phyloP scores from a whole-genome alignment of 2,888 invertebrate species.

The Erebia aethiops region DNA sequence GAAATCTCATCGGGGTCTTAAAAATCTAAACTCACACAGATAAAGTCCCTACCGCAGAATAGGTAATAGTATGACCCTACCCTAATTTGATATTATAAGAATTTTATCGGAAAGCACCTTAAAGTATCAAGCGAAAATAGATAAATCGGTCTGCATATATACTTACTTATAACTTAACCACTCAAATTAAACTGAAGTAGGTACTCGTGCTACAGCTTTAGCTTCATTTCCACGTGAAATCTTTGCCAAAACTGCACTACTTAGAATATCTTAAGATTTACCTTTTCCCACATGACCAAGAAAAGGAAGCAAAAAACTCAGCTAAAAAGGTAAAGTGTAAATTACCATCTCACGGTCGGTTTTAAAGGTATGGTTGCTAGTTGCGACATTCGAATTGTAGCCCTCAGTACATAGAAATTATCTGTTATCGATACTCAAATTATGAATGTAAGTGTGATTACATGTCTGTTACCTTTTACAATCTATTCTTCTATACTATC shows the following conservation, averaged over 20 bases:
- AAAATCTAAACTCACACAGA: too few species aligned
- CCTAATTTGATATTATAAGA: neutral
- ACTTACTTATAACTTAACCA: neutral
- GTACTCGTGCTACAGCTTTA: neutral
- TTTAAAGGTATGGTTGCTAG: neutral
- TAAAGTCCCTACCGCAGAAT: too few species aligned
- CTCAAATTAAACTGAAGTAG: neutral
- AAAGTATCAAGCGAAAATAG: neutral
- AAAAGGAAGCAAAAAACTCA: neutral
- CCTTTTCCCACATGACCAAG: slow-evolving; percentile 3
- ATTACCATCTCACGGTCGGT: neutral
- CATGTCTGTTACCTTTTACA: too few species aligned
- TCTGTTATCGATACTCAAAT: too few species aligned
- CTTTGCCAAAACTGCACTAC: neutral
- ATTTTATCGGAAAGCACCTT: neutral
- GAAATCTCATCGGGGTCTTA: too few species aligned
- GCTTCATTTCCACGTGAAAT: neutral
- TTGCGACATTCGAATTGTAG: neutral
- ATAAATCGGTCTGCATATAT: neutral
- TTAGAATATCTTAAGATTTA: slow-evolving; percentile 2
- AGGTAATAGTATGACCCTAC: too few species aligned
- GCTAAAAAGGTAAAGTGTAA: neutral
- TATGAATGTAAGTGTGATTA: too few species aligned
- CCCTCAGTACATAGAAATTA: neutral
- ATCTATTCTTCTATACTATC: too few species aligned